Evolutionary conservation across 2,113 vertebrate species (phyloP).

Genomic region (Climacteris rufus): DNA sequence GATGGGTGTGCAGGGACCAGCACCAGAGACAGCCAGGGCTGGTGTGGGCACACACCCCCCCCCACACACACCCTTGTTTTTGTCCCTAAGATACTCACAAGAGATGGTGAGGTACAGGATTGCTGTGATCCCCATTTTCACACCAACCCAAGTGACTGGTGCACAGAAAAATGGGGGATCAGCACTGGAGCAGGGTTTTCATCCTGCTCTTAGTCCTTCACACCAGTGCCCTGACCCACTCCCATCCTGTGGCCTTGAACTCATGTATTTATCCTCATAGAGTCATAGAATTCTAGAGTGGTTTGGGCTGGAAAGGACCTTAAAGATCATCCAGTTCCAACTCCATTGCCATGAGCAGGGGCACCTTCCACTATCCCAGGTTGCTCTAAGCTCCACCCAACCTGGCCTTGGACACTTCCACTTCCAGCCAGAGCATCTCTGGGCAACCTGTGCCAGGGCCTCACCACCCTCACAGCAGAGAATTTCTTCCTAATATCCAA

Average conservation of each 20-base stretch:
- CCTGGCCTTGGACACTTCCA: neutral
- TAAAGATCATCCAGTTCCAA: neutral
- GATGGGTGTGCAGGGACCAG: neutral
- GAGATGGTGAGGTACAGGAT: no score
- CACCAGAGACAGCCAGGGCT: neutral
- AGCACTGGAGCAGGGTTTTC: neutral
- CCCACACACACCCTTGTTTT: neutral
- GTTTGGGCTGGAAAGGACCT: neutral
- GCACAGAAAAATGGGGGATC: fast-evolving
- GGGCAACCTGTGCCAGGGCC: neutral
- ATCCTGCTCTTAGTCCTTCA: neutral
- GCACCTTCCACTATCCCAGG: neutral
- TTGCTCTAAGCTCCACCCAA: fast-evolving
- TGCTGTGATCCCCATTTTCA: no score
- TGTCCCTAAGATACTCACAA: neutral
- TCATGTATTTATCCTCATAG: neutral
- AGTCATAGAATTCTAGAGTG: neutral
- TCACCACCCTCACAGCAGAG: fast-evolving
- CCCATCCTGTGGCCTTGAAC: neutral
- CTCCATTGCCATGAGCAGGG: neutral
- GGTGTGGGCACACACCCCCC: neutral
- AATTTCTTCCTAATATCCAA: neutral
- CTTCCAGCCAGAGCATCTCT: neutral
- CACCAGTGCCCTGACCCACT: neutral
- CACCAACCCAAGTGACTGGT: neutral